phyloP scores from a whole-genome alignment of 1,140 invertebrate genomes.

The Drosophila orosa region DNA sequence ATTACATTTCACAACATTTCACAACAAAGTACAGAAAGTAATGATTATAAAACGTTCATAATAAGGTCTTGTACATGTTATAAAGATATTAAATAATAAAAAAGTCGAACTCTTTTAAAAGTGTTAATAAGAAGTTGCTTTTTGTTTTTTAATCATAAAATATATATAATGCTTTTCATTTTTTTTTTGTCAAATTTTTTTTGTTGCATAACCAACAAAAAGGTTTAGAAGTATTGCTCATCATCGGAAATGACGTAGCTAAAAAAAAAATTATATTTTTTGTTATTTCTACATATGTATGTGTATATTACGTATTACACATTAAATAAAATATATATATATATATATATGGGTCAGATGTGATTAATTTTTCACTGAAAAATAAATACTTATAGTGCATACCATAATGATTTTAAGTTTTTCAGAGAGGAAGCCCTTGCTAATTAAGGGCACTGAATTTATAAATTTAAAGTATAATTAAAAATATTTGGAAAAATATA shows the following conservation, averaged over 20 bases:
- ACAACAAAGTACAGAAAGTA: background rate
- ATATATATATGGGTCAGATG: background rate
- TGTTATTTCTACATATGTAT: too few relatives aligned
- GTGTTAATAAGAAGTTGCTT: background rate
- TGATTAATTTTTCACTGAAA: background rate
- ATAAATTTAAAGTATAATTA: background rate
- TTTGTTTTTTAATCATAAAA: background rate
- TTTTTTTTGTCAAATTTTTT: background rate
- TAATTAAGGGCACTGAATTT: background rate
- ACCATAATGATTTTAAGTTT: background rate
- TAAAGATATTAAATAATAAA: background rate
- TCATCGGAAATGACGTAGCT: too few relatives aligned
- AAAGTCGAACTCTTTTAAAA: background rate
- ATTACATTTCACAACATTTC: background rate
- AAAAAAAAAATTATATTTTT: too few relatives aligned
- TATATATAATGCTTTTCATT: background rate
- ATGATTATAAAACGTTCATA: background rate
- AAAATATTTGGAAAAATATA: too few relatives aligned
- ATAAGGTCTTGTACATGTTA: too few relatives aligned
- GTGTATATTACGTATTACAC: too few relatives aligned
- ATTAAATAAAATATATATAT: too few relatives aligned
- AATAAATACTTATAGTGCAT: background rate
- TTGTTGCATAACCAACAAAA: constrained; percentile 7
- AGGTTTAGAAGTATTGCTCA: too few relatives aligned
- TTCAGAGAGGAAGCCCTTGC: background rate